Conservation (phyloP, 2,888 invertebrate species). For the Pseudoips prasinana region DNA sequence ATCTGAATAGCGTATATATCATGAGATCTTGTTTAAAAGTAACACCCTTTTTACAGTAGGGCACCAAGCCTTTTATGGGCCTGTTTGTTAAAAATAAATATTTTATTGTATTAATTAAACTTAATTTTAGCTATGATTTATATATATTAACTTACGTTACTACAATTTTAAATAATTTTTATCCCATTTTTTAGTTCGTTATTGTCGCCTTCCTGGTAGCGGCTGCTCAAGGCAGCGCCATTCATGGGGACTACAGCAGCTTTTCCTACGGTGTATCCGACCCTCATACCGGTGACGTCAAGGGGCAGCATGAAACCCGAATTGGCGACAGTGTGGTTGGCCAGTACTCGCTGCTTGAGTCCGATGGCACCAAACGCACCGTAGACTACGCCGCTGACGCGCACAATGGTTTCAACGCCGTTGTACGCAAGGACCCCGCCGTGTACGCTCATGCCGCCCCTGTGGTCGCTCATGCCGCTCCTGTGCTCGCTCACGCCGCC, state of each 20-base stretch:
- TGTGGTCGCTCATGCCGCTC: slow-evolving; percentile 52
- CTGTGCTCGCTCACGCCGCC: slow-evolving; percentile 26
- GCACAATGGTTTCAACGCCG: slow-evolving; percentile 79
- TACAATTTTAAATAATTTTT: background rate
- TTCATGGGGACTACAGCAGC: slow-evolving; percentile 67
- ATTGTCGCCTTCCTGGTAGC: slow-evolving; percentile 70
- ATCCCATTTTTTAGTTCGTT: slow-evolving; percentile 62
- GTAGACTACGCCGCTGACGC: slow-evolving; percentile 82
- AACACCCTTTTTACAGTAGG: no score
- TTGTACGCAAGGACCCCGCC: slow-evolving; percentile 75
- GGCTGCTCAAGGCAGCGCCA: slow-evolving; percentile 64
- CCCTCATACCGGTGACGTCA: slow-evolving; percentile 75
- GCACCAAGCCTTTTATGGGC: no score
- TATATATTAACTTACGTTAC: no score
- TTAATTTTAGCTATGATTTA: no score
- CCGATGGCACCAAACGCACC: slow-evolving; percentile 83
- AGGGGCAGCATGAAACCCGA: slow-evolving; percentile 84
- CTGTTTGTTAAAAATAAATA: no score
- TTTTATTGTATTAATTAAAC: no score
- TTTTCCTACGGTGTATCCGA: slow-evolving; percentile 74
- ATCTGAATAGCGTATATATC: no score
- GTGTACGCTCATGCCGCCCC: slow-evolving; percentile 42
- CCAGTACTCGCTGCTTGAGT: slow-evolving; percentile 74
- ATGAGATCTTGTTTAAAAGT: no score
- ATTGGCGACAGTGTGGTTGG: slow-evolving; percentile 83